phyloP scores from a whole-genome alignment of 2,888 invertebrate genomes.

The Nasonia oneida region DNA sequence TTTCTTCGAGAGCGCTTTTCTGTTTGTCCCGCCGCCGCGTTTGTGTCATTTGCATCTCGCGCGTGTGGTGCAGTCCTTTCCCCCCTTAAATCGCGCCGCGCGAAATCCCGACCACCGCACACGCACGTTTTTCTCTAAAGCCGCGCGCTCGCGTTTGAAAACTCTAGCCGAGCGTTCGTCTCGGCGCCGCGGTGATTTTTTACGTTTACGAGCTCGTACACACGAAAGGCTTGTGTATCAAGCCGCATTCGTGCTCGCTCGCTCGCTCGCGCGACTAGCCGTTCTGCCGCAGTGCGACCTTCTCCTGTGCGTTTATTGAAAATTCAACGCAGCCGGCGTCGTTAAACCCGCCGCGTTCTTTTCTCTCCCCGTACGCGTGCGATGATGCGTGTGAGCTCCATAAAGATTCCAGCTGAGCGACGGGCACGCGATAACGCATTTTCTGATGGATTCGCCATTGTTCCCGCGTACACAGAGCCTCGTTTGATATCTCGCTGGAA shows the following conservation, averaged over 20 bases:
- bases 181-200: too few species aligned
- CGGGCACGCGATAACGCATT: background rate
- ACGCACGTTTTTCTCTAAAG: too few species aligned
- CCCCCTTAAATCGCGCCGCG: background rate
- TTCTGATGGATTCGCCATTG: background rate
- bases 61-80: background rate
- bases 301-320: background rate
- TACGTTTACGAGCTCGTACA: background rate
- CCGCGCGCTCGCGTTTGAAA: too few species aligned
- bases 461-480: background rate
- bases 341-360: background rate
- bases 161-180: too few species aligned
- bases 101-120: background rate
- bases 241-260: background rate
- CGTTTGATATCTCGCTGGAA: too few species aligned
- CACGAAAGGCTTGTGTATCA: background rate
- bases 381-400: background rate
- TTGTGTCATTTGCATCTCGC: constrained; percentile 15
- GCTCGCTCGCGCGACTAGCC: background rate
- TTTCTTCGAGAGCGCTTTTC: background rate
- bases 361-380: background rate
- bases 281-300: background rate
- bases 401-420: background rate
- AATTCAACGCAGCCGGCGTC: constrained; percentile 2
- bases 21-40: constrained; percentile 1